Base-by-base conservation (phyloP, 30 jellyfish, hydroid and myxozoan species). In the Turritopsis rubra region DNA sequence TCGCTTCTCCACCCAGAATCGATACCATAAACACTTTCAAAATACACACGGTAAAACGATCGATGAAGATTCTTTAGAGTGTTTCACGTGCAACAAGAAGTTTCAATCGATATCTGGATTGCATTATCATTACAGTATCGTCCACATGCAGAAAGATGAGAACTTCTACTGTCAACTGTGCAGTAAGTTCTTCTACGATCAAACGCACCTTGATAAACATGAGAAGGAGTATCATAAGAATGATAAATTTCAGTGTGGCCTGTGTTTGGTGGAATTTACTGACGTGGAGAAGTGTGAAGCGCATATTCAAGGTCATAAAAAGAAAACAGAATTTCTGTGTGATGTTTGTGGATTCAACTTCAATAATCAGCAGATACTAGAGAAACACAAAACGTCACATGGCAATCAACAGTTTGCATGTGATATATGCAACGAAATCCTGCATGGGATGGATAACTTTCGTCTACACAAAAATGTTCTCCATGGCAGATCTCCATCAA, bases 171-270 rank as follows among this genome's bases (percentile, higher is more conserved):
- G 88, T 28, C 27, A 68, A 26, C 71, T 71, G 29, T 82, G 88
- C 31, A 66, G 72, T 71, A 82, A 82, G 52, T 82, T 21, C 53
- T 82, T 82, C 0, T 71, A 82, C 21, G 60, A 65, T 1, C 85
- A 30, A 26, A 29, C 86, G 18, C 76, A 82, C 75, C 81, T 82
- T 0, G 75, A n/a, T 22, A 82, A 82, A 66, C 88, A 82, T 52
- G 76, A 82, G 72, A 52, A 53, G 24, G 88, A 82, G 30, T 82
- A 17, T n/a, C 88, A 82, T 29, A 82, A 82, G 21, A 60, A 71
- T n/a, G 88, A 82, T 71, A 82, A 65, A 1, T 82, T 65, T 52
- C 85, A 82, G 75, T 82, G 88, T 31, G 88, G 88, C 1, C 73
- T 82, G 29, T 82, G 88, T 71, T 20, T 82, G 54, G 41, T 82